Base-by-base conservation (phyloP, 2,888 invertebrate genomes). In the Lithophane ornitopus region DNA sequence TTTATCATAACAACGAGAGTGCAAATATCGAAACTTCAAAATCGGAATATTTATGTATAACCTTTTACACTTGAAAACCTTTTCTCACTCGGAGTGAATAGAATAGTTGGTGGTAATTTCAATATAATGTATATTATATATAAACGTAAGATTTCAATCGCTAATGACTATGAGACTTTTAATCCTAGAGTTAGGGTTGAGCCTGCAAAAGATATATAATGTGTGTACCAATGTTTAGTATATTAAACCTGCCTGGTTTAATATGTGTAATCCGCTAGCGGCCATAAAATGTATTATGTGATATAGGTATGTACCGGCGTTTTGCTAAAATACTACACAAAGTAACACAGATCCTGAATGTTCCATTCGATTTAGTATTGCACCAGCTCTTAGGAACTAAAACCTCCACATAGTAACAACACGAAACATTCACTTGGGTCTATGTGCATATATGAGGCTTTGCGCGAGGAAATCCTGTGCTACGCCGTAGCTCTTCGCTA, bases 391-490 rank as follows among this genome's bases (percentile, higher is more conserved):
- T 68, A 22, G 22, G 14, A 54, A 67, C 76, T 63, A 61, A 81
- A 62, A 52, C 44, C 61, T 34, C 11, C 39, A 69, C 19, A 61
- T 19, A 71, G 56, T 74, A 61, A 61, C 26, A 71, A 68, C 22
- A 59, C 7, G 63, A 49, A 71, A 76, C 44, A 71, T 74, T 70
- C 46, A 54, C 54, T 67, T 49, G 67, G 59, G 49, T 46, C 59
- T n/a, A 49, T 34, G 61, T 76, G 62, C 76, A 66, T 71, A 59
- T 54, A 49, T 34, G 22, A 70, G 59, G 54, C 41, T 70, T 75
- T 70, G 82, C 85, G 61, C 8, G 74, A 76, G 76, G 44, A 82
- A 66, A 65, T 61, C 58, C 70, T 70, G 34, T 28, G 65, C 74
- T 82, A 76, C 83, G 71, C 58, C 73, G 68, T 66, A 80, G 67